Percentiles rank a stretch among this genome's conserved stretches.
Conservation (phyloP, 2,113 vertebrate genomes). For the Dinomys branickii region DNA sequence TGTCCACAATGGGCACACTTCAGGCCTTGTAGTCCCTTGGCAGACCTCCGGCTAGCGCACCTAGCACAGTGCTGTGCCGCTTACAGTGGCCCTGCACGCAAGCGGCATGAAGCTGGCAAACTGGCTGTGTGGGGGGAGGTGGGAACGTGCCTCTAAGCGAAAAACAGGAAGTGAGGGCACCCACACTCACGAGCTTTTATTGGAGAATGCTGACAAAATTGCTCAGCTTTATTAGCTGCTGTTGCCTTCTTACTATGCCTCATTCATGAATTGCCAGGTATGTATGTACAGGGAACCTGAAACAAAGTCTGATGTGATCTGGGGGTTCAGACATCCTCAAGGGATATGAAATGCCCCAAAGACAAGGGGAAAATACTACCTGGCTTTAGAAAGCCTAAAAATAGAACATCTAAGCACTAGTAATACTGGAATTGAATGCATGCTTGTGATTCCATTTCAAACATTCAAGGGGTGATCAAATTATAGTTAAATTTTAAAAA, state of each 20-base stretch:
- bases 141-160: neutral
- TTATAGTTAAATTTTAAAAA: neutral
- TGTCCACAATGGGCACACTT: too few species aligned
- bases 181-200: neutral
- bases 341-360: too few species aligned
- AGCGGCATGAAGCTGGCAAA: neutral
- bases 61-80: neutral
- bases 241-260: neutral
- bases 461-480: neutral
- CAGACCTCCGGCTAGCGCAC: too few species aligned
- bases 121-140: neutral
- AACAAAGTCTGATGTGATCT: neutral
- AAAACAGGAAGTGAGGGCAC: neutral
- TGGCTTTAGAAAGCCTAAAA: neutral
- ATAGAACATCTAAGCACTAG: neutral
- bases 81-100: neutral
- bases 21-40: too few species aligned
- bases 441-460: neutral
- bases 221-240: neutral
- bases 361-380: too few species aligned
- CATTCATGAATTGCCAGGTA: neutral
- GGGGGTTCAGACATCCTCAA: neutral
- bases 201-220: accelerated
- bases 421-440: neutral
- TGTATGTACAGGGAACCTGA: neutral